phyloP scores from a whole-genome alignment of 2,797 vertebrate genomes.

The Enteromius mattozi region DNA sequence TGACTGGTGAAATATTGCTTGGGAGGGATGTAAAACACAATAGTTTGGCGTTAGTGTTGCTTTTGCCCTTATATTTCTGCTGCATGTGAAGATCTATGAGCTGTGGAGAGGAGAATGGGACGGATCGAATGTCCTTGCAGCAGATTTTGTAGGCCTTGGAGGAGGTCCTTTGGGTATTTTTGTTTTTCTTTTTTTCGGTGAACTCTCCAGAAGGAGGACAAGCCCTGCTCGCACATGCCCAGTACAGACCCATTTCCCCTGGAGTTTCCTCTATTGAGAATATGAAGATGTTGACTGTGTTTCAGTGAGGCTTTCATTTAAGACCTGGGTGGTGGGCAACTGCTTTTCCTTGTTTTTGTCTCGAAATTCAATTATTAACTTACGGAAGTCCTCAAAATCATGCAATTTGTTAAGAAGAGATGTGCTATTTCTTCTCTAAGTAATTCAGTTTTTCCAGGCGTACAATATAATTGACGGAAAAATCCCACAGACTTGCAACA shows the following conservation, averaged over 20 bases:
- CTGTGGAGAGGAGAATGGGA: slow-evolving; percentile 51
- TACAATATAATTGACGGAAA: background rate
- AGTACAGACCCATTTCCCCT: slow-evolving; percentile 44
- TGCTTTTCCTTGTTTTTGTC: slow-evolving; percentile 62
- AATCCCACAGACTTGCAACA: background rate
- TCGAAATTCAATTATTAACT: slow-evolving; percentile 73
- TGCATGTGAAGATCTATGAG: slow-evolving; percentile 66
- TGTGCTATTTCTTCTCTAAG: background rate
- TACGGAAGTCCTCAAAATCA: background rate
- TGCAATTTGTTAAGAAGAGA: background rate
- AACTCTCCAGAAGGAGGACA: slow-evolving; percentile 35
- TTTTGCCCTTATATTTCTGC: slow-evolving; percentile 59
- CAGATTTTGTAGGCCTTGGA: slow-evolving; percentile 56
- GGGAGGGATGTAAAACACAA: slow-evolving; percentile 2
- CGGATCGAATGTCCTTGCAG: slow-evolving; percentile 58
- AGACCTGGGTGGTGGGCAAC: slow-evolving; percentile 57
- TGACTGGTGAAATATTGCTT: slow-evolving; percentile 4
- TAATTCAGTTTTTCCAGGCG: background rate
- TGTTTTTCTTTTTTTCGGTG: slow-evolving; percentile 41
- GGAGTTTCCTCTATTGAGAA: slow-evolving; percentile 67
- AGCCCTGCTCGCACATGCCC: slow-evolving; percentile 35
- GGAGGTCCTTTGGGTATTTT: slow-evolving; percentile 58
- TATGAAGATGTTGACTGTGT: slow-evolving; percentile 70
- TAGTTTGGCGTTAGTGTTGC: slow-evolving; percentile 25
- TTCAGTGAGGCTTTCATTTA: slow-evolving; percentile 66